phyloP scores from a whole-genome alignment of 2,888 invertebrate species.

The Mimachlamys varia region DNA sequence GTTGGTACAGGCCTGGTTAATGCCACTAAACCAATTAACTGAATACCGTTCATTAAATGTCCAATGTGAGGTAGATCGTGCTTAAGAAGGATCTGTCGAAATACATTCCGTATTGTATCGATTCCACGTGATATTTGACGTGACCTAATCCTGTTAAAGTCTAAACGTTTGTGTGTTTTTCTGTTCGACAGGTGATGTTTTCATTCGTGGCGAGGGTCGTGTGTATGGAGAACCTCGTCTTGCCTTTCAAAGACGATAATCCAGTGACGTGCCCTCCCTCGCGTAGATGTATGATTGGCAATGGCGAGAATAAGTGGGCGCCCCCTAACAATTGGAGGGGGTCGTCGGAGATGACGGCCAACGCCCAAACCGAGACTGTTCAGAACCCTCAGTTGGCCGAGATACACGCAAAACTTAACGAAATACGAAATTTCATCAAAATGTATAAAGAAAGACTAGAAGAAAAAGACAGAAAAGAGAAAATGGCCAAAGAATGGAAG shows the following conservation, averaged over 20 bases:
- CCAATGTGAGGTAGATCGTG: too few relatives aligned
- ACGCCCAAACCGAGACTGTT: conserved; percentile 51
- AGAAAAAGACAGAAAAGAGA: conserved; percentile 76
- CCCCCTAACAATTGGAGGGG: conserved; percentile 65
- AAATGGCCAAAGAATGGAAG: conserved; percentile 78
- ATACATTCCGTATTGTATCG: too few relatives aligned
- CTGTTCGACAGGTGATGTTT: conserved; percentile 71
- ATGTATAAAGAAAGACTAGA: conserved; percentile 70
- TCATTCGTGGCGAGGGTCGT: conserved; percentile 73
- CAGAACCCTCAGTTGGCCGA: conserved; percentile 66
- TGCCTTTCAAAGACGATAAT: conserved; percentile 66
- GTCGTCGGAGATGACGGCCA: conserved; percentile 56
- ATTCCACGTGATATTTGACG: too few relatives aligned
- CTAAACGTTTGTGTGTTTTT: not conserved
- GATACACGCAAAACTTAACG: conserved; percentile 68
- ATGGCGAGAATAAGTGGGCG: conserved; percentile 67
- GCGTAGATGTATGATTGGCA: conserved; percentile 59
- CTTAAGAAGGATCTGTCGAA: too few relatives aligned
- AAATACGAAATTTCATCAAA: conserved; percentile 70
- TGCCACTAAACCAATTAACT: too few relatives aligned
- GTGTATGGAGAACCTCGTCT: conserved; percentile 76
- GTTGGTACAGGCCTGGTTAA: not conserved
- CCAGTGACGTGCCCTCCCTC: conserved; percentile 55
- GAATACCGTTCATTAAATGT: too few relatives aligned
- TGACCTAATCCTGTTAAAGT: too few relatives aligned